These are phyloP conservation scores for Macquaria australasica DNA, from an alignment of 2,113 vertebrate species.

Conservation along the genomic window DNA sequence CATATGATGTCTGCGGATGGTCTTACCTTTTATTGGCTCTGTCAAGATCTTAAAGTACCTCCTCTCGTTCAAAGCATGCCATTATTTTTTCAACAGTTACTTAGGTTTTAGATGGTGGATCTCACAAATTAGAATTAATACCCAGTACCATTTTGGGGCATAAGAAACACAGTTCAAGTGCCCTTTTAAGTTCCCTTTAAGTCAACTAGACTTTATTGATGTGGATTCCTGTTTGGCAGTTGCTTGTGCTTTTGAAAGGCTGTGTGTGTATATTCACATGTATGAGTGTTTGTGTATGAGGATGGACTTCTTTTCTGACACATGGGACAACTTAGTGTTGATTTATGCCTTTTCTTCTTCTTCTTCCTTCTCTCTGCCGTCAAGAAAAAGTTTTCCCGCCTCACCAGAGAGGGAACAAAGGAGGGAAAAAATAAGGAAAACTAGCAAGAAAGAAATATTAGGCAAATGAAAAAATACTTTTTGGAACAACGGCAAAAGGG, in stretches of 20 bases:
- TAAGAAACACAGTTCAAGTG: neutral
- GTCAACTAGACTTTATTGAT: neutral
- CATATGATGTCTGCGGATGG: slow-evolving; percentile 8
- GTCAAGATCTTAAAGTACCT: slow-evolving; percentile 1
- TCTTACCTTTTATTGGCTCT: slow-evolving; percentile 5
- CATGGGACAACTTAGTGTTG: slow-evolving; percentile 15
- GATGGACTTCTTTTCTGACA: slow-evolving; percentile 15
- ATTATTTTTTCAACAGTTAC: neutral
- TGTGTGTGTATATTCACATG: neutral
- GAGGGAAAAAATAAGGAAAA: neutral
- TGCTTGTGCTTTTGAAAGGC: neutral
- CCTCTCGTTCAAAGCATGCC: neutral
- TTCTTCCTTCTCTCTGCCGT: neutral
- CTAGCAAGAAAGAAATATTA: slow-evolving; percentile 7
- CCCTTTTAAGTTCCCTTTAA: neutral
- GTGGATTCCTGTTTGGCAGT: neutral
- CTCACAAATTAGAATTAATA: neutral
- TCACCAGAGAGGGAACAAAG: neutral
- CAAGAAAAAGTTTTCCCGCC: slow-evolving; percentile 1
- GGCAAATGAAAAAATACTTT: neutral
- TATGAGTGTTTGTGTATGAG: neutral
- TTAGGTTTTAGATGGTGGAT: neutral
- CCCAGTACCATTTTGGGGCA: neutral
- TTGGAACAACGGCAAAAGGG: slow-evolving; percentile 7
- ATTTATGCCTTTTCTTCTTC: slow-evolving; percentile 18